Conservation (phyloP, 2,797 vertebrate species). For the Pterois miles region DNA sequence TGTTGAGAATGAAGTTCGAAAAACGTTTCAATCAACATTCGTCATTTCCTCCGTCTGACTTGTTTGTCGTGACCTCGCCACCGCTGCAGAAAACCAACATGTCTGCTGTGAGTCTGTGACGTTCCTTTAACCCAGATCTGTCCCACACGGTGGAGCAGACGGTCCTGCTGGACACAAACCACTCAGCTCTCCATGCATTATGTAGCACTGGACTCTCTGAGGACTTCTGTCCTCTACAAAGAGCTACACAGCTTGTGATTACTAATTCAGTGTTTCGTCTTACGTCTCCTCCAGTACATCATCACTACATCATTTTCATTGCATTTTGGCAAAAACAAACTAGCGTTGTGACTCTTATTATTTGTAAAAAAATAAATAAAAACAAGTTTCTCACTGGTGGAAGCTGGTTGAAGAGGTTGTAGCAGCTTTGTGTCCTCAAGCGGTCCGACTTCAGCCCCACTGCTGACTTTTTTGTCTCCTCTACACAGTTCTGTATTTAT, state of each 20-base stretch:
- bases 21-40: neutral
- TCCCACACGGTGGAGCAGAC: conserved; percentile 3
- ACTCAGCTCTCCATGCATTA: conserved; percentile 33
- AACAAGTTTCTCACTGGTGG: neutral
- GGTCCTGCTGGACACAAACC: neutral
- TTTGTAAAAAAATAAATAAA: neutral
- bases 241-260: neutral
- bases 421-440: neutral
- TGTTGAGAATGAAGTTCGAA: too few relatives aligned
- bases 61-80: neutral
- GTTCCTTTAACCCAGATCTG: conserved; percentile 28
- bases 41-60: neutral
- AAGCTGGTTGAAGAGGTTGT: neutral
- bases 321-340: neutral
- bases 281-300: neutral
- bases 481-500: neutral
- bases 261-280: conserved; percentile 8
- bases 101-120: neutral
- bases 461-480: neutral
- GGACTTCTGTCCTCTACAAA: neutral
- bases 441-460: neutral
- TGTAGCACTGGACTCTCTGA: conserved; percentile 30
- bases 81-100: neutral
- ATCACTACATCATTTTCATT: neutral
- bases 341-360: neutral